Base-by-base conservation (phyloP, 92 coral and sea anemone genomes). In the Siderastrea siderea region DNA sequence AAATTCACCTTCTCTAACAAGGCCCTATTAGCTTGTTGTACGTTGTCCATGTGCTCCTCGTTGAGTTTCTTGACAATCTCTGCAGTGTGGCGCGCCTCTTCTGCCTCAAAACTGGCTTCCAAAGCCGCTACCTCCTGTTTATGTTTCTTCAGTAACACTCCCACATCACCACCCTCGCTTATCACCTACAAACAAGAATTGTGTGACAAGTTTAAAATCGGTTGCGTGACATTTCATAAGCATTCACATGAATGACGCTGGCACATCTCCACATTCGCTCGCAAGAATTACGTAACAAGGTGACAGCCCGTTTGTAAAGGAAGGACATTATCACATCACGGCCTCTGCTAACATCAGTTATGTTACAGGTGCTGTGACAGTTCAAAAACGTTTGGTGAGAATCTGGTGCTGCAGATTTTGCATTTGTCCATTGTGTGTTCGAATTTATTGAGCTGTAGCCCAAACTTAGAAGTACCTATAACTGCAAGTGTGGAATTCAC, bases 51-150 rank as follows among this genome's bases (percentile, higher is more conserved):
- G 81, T 98, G 95, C 66, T 96, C 96, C 68, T 88, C 96, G 68
- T 94, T 90, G 44, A 95, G 89, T 73, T 74, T 94, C 88, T 92
- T 95, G 82, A 77, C 85, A 75, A 98, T 91, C 86, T 95, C 99
- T n/a, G 96, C 96, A 50, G 82, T 55, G 62, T 90, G 84, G 16
- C 94, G 96, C 51, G 94, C 92, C 73, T 95, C 95, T 58, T 98
- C 96, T n/a, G 96, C 92, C 49, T 98, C 99, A 78, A 94, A 95
- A 10, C 93, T 92, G 26, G 94, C 93, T 68, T 98, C 98, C 76
- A 98, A 69, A 16, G 98, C 99, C 19, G 87, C 88, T 67, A 86
- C 14, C 87, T 96, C 96, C 55, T 83, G 92, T 46, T 90, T 95
- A 50, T 98, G 99, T 80, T 94, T 94, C 81, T 93, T 88, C 88